Base-by-base conservation (phyloP, 2,888 invertebrate species). In the Tanypteryx hageni region DNA sequence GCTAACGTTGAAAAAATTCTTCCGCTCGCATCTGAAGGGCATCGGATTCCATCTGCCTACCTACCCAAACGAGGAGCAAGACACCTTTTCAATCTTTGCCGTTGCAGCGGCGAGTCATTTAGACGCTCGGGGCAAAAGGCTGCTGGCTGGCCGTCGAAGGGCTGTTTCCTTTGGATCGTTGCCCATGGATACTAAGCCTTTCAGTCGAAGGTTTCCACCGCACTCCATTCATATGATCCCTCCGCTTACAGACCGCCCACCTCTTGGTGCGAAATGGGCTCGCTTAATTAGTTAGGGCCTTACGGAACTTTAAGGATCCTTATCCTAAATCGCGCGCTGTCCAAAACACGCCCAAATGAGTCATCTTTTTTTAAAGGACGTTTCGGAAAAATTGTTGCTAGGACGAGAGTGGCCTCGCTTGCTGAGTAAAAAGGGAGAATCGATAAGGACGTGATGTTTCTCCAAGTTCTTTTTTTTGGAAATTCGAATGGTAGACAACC, bases 251-350 rank as follows among this genome's bases (percentile, higher is more conserved):
- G 83, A 83, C 83, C 83, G 56, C 83, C 83, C 83, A 57, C 18
- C 83, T 83, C 83, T 11, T 83, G 83, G 83, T 83, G 83, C 83
- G 83, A 83, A 83, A 59, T 27, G 85, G 59, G 76, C 27, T 44
- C 56, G 89, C 89, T 89, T 89, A 89, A 89, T 89, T 89, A 89
- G 89, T 89, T 18, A 59, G 89, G 89, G 44, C 59, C 27, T 89
- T 89, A 44, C 18, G 64, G 59, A 86, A 61, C 31, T 8, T 31
- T 27, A 16, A 68, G 64, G 68, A n/a, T n/a, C 14, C 89, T 83
- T 57, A 27, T 2, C 83, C n/a, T 64, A 61, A 64, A 89, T 61
- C 64, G 64, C 61, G 61, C 22, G 61, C 59, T 64, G 89, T 22
- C 68, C 68, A 64, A 31, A 61, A 31, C 59, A 83, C 83, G 56